phyloP scores from a whole-genome alignment of 2,888 invertebrate genomes.

The Aricia artaxerxes region DNA sequence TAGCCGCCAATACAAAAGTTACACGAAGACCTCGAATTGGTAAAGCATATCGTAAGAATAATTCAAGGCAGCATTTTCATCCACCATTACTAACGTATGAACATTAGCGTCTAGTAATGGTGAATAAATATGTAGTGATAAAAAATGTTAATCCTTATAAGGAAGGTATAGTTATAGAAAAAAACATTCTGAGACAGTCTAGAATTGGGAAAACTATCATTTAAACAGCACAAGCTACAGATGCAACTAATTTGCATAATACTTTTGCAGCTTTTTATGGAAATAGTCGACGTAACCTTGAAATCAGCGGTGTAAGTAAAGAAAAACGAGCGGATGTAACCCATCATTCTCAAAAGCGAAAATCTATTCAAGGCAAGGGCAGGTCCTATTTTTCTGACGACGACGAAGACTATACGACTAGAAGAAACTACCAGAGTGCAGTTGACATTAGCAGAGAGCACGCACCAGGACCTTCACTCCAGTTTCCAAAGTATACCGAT shows the following conservation, averaged over 20 bases:
- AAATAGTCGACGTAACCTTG: background rate
- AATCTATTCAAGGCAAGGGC: background rate
- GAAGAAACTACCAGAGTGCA: background rate
- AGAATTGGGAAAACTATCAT: too few species aligned
- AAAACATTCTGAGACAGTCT: background rate
- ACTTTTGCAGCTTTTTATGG: background rate
- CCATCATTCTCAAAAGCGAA: background rate
- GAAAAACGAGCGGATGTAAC: background rate
- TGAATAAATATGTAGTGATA: too few species aligned
- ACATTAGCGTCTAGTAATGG: too few species aligned
- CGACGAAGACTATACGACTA: background rate
- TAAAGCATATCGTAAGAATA: background rate
- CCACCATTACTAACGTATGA: background rate
- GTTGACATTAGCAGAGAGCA: background rate
- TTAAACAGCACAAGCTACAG: background rate
- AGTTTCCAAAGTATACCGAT: conserved; percentile 2
- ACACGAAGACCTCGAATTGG: background rate
- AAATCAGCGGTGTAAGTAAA: background rate
- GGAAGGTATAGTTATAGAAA: background rate
- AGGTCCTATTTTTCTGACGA: background rate
- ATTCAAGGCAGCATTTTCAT: background rate
- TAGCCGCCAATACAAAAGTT: background rate
- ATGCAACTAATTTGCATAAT: background rate
- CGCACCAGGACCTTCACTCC: background rate
- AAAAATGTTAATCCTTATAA: background rate